Evolutionary conservation across 2,797 vertebrate species (phyloP), one percentile per base, ranked within the genome.

Genomic region (Arrhamphus sclerolepis): DNA sequence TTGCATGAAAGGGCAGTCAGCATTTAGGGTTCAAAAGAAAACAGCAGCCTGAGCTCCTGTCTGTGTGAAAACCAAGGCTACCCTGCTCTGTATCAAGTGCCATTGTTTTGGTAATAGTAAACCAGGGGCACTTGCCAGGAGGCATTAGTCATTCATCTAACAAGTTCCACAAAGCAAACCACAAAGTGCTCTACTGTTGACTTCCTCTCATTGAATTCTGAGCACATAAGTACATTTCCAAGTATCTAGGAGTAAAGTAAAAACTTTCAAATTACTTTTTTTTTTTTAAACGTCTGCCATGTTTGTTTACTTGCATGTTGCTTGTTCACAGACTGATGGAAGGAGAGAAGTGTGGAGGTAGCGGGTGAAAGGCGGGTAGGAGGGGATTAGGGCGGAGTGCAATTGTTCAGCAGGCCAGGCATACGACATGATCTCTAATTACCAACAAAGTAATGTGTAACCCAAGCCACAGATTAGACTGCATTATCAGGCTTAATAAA

Each of bases 381-480:
- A 77, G 75, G 74, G 84, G 87, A 90, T 90, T 87, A 88, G 87
- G 86, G 82, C 65, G 75, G 89, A 83, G 87, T 77, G 81, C 85
- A 86, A 72, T 88, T 89, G 88, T 89, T 88, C 80, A 89, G 76
- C 67, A 59, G 75, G 82, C 82, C 78, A 66, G 78, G 75, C 80
- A 68, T 81, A 84, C 74, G 65, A 90, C 89, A 86, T 90, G 86
- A 90, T 90, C 89, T 89, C 87, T 91, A 91, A 89, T 91, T 91
- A 90, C 87, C 84, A 81, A 89, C 88, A 87, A 90, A 86, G 87
- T 82, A 88, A 74, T 66, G 84, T 85, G 86, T 87, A 90, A 91
- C 87, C 82, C 75, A 63, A 91, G 77, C 83, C 77, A 44, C 78
- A 90, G 84, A 90, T 91, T 90, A 88, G 79, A 56, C 81, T 71